Percentiles rank a stretch among this genome's conserved stretches.
Conservation (phyloP, 1,140 invertebrate species). For the Berghia stephanieae region DNA sequence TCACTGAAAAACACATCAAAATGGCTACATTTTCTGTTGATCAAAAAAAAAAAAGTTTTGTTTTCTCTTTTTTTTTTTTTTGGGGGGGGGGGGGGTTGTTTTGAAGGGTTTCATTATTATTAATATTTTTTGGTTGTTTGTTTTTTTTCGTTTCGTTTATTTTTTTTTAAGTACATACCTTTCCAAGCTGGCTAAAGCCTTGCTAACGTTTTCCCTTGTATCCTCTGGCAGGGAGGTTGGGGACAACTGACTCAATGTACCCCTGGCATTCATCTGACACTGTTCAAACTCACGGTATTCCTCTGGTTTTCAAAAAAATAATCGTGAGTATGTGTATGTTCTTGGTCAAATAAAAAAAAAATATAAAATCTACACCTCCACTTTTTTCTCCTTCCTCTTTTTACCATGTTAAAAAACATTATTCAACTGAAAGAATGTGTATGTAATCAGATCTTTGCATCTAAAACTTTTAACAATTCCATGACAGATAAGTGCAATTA, state of each 20-base stretch:
- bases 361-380: constrained; percentile 10
- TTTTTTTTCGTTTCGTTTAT: no score
- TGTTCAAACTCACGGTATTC: constrained; percentile 56
- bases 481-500: neutral
- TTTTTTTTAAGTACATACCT: no score
- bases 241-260: constrained; percentile 48
- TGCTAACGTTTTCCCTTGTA: constrained; percentile 40
- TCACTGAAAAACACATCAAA: neutral
- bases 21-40: neutral
- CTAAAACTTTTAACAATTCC: neutral
- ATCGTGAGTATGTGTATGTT: no score
- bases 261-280: constrained; percentile 54
- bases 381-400: neutral
- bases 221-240: constrained; percentile 35
- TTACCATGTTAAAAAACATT: neutral
- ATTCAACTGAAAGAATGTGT: neutral
- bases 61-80: no score
- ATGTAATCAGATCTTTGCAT: neutral
- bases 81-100: no score
- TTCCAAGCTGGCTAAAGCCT: no score
- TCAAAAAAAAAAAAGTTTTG: neutral
- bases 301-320: no score
- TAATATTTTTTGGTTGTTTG: no score
- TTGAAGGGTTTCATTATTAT: no score
- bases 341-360: no score